Evolutionary conservation across 2,797 vertebrate genomes (phyloP).

Genomic region (Petrocephalus schoutedeni): DNA sequence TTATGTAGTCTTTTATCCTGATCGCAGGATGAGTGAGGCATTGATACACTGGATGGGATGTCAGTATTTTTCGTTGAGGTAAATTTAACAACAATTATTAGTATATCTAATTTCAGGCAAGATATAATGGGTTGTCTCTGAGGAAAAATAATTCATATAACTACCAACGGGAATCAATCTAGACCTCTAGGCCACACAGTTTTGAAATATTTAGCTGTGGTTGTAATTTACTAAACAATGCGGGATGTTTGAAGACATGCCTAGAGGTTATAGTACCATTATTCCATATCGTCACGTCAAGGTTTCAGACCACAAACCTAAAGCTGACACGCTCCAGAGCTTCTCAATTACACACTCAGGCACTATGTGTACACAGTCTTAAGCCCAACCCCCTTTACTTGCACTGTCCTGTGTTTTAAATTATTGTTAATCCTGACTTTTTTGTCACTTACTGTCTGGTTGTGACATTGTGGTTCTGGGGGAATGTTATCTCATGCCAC

Average conservation of each 20-base stretch:
- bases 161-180: background rate
- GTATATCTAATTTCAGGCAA: background rate
- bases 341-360: background rate
- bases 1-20: background rate
- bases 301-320: slow-evolving; percentile 9
- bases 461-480: background rate
- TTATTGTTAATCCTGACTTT: background rate
- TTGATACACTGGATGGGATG: background rate
- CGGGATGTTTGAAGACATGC: slow-evolving; percentile 1
- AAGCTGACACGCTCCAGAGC: slow-evolving; percentile 2
- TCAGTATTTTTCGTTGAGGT: background rate
- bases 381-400: background rate
- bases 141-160: slow-evolving; percentile 13
- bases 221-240: slow-evolving; percentile 20
- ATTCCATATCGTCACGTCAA: slow-evolving; percentile 33
- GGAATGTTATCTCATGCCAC: background rate
- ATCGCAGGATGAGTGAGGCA: background rate
- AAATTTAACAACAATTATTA: background rate
- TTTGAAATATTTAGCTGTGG: slow-evolving; percentile 12
- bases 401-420: background rate
- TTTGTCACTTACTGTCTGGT: background rate
- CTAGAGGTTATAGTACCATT: background rate
- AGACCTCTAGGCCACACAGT: background rate
- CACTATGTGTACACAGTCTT: background rate
- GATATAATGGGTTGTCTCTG: background rate